Percentiles rank a stretch among this genome's conserved stretches.
These are phyloP conservation scores for Xiphophorus couchianus DNA, from an alignment of 2,113 vertebrate species.

Conservation along the genomic window DNA sequence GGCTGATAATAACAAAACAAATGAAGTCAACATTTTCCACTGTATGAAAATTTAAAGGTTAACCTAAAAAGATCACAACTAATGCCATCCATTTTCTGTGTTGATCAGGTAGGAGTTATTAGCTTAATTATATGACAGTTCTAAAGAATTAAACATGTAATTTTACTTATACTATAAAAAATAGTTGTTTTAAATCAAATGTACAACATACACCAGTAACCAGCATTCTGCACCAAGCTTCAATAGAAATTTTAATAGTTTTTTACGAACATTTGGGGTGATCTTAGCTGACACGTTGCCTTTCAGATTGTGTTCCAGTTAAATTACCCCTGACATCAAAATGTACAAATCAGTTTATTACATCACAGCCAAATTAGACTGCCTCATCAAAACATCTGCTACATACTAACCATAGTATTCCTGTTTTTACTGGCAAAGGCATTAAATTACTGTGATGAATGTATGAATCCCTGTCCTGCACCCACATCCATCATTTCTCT, in stretches of 20 bases:
- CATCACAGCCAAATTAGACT: background rate
- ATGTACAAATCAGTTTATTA: background rate
- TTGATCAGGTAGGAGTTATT: too few relatives aligned
- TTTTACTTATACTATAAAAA: too few relatives aligned
- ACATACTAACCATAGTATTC: background rate
- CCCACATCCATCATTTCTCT: background rate
- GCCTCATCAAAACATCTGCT: slow-evolving; percentile 5
- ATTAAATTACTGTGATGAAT: slow-evolving; percentile 1
- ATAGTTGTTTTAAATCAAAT: too few relatives aligned
- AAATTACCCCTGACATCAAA: slow-evolving; percentile 13
- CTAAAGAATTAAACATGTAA: too few relatives aligned
- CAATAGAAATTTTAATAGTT: background rate
- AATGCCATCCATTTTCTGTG: too few relatives aligned
- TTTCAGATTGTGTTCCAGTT: background rate
- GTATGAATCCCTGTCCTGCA: slow-evolving; percentile 15
- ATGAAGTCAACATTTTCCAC: slow-evolving; percentile 15
- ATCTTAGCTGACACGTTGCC: background rate
- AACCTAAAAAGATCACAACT: too few relatives aligned
- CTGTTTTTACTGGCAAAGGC: background rate
- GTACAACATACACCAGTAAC: too few relatives aligned
- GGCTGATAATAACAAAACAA: slow-evolving; percentile 14
- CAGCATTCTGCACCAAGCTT: background rate
- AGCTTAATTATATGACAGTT: too few relatives aligned
- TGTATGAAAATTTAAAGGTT: background rate
- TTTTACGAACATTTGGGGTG: background rate